These are phyloP conservation scores for Zygogramma bicolorata DNA, from an alignment of 2,888 invertebrate genomes.

Conservation along the genomic window DNA sequence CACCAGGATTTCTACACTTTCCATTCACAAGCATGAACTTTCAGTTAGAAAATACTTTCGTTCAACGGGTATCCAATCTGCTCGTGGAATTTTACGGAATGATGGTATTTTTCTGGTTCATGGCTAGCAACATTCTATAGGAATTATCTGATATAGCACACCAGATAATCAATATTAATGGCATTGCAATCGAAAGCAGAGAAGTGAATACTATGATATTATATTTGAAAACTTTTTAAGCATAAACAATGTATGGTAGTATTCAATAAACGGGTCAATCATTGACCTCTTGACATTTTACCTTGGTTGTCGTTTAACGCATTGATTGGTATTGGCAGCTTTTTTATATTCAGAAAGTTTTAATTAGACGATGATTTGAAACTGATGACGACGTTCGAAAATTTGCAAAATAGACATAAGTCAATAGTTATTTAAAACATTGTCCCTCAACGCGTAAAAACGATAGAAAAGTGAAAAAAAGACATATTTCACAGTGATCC, in stretches of 20 bases:
- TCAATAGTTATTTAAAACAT: too few relatives aligned
- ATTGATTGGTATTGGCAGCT: neutral
- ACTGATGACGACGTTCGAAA: too few relatives aligned
- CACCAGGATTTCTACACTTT: too few relatives aligned
- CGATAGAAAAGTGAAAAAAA: too few relatives aligned
- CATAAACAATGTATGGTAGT: neutral
- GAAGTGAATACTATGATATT: neutral
- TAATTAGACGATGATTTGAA: too few relatives aligned
- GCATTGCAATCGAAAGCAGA: neutral
- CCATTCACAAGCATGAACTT: too few relatives aligned
- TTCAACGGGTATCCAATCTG: too few relatives aligned
- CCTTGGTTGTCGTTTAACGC: neutral
- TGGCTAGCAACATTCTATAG: constrained; percentile 14
- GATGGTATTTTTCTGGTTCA: constrained; percentile 14
- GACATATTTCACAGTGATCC: too few relatives aligned
- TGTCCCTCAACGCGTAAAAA: too few relatives aligned
- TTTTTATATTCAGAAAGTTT: neutral
- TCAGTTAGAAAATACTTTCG: too few relatives aligned
- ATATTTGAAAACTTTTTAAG: neutral
- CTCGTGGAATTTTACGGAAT: neutral
- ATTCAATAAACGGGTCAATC: neutral
- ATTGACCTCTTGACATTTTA: constrained; percentile 5
- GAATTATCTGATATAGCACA: neutral
- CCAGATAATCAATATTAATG: constrained; percentile 9
- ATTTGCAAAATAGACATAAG: too few relatives aligned